These are phyloP conservation scores for Copidosoma floridanum DNA, from an alignment of 1,140 invertebrate species.

Conservation along the genomic window DNA sequence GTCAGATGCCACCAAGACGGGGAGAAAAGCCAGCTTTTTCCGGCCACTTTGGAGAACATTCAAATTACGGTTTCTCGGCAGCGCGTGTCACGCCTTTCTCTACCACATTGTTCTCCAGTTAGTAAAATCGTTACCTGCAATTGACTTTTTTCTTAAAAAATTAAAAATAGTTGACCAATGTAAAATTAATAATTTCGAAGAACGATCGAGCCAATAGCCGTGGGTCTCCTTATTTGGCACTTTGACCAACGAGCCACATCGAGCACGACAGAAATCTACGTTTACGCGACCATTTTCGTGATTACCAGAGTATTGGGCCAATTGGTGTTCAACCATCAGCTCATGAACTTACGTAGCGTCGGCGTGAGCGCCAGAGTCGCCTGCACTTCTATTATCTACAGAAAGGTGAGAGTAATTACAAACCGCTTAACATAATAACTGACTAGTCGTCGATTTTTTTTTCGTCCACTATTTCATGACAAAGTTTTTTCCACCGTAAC, in stretches of 20 bases:
- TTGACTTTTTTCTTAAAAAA: too few relatives aligned
- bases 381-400: constrained; percentile 76
- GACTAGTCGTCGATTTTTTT: too few relatives aligned
- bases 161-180: too few relatives aligned
- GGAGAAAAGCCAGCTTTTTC: constrained; percentile 39
- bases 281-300: constrained; percentile 52
- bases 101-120: too few relatives aligned
- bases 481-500: too few relatives aligned
- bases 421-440: too few relatives aligned
- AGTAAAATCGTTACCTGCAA: too few relatives aligned
- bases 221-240: constrained; percentile 53
- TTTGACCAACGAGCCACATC: constrained; percentile 48
- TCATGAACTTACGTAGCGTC: constrained; percentile 52
- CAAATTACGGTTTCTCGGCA: constrained; percentile 15
- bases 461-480: too few relatives aligned
- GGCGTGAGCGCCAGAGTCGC: constrained; percentile 79
- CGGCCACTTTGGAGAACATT: constrained; percentile 41
- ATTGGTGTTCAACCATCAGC: constrained; percentile 49
- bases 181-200: too few relatives aligned
- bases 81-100: too few relatives aligned
- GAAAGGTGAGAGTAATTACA: too few relatives aligned
- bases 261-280: constrained; percentile 47
- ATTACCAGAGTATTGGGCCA: constrained; percentile 45
- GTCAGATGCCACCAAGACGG: constrained; percentile 37
- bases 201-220: constrained; percentile 44